These are phyloP conservation scores for Drosophila buzzatii DNA, from an alignment of 2,888 invertebrate species.

Conservation along the genomic window DNA sequence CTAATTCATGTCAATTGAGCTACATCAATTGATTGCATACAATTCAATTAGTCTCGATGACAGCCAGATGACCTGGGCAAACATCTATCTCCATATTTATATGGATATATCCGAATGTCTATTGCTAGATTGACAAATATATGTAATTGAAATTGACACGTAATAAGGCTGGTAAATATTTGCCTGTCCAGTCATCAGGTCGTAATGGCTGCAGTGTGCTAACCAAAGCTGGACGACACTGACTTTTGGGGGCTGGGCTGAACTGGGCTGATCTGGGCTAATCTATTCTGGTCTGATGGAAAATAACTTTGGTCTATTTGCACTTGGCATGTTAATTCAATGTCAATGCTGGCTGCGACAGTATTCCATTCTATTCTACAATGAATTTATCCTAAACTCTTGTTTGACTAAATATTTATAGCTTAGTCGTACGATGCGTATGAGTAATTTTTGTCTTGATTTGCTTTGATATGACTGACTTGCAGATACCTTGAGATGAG, in stretches of 20 bases:
- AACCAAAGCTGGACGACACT: constrained; percentile 8
- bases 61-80: constrained; percentile 30
- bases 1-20: constrained; percentile 56
- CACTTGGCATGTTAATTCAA: constrained; percentile 21
- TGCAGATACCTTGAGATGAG: background rate
- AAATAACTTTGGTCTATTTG: constrained; percentile 12
- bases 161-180: constrained; percentile 28
- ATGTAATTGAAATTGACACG: constrained; percentile 39
- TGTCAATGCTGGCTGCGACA: background rate
- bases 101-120: background rate
- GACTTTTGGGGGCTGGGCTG: constrained; percentile 3
- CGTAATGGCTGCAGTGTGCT: constrained; percentile 10
- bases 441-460: constrained; percentile 48
- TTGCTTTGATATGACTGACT: background rate
- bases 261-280: constrained; percentile 1
- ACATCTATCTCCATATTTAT: background rate
- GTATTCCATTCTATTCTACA: background rate
- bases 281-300: constrained; percentile 4
- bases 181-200: constrained; percentile 12
- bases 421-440: constrained; percentile 63
- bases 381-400: background rate
- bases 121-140: constrained; percentile 43
- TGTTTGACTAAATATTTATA: constrained; percentile 27
- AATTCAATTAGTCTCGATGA: constrained; percentile 53
- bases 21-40: constrained; percentile 55